phyloP scores from a whole-genome alignment of 2,113 vertebrate genomes.

The Solea senegalensis region DNA sequence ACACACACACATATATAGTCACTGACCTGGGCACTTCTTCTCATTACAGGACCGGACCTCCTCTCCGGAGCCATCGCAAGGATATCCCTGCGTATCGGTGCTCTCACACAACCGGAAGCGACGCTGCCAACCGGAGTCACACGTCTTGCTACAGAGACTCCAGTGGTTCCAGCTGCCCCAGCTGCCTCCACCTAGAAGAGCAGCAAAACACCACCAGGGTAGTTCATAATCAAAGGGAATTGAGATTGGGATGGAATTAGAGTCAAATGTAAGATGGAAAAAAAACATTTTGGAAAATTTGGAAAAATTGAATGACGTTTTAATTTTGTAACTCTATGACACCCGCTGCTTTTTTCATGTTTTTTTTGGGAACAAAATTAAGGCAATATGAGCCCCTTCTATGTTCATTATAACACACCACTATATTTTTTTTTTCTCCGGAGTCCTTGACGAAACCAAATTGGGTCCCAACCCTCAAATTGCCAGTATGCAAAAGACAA shows the following conservation, averaged over 20 bases:
- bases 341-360: no score
- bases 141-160: constrained; percentile 97
- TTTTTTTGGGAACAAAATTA: neutral
- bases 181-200: constrained; percentile 85
- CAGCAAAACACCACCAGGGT: neutral
- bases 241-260: neutral
- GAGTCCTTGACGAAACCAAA: constrained; percentile 23
- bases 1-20: neutral
- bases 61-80: constrained; percentile 94
- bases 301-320: no score
- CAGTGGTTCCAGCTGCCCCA: constrained; percentile 98
- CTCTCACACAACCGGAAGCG: constrained; percentile 96
- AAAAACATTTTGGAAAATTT: no score
- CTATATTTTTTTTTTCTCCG: constrained; percentile 4
- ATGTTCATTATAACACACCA: constrained; percentile 36
- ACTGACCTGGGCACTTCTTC: constrained; percentile 96
- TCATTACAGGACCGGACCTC: constrained; percentile 96
- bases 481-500: constrained; percentile 11
- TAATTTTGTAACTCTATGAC: no score
- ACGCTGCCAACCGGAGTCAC: constrained; percentile 95
- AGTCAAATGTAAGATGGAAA: neutral
- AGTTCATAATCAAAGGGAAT: no score
- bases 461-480: constrained; percentile 30
- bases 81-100: constrained; percentile 87
- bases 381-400: constrained; percentile 15